Conservation (phyloP, 2,888 invertebrate species). For the Opisthograptis luteolata region DNA sequence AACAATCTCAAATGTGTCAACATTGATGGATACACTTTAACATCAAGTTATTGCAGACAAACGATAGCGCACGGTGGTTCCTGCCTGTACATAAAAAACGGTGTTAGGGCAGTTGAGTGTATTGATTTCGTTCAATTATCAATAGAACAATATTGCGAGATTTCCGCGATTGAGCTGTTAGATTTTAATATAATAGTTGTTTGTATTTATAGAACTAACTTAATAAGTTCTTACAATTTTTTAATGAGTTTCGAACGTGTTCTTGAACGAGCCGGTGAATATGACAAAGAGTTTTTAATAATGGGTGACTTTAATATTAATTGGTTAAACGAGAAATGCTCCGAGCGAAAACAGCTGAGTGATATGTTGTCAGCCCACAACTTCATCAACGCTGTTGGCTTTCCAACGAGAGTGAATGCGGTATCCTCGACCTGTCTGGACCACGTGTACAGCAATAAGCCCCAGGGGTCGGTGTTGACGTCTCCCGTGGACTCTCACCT, state of each 20-base stretch:
- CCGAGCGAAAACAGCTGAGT: not conserved
- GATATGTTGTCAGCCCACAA: conserved; percentile 2
- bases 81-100: conserved; percentile 6
- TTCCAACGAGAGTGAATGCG: conserved; percentile 2
- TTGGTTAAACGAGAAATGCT: not conserved
- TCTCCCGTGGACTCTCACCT: not conserved
- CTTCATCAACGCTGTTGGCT: not conserved
- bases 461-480: not conserved
- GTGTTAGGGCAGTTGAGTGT: conserved; percentile 4
- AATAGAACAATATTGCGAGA: conserved; percentile 11
- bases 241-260: not conserved
- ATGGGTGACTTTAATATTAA: conserved; percentile 1
- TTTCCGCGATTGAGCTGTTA: conserved; percentile 12
- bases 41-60: conserved; percentile 8
- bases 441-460: not conserved
- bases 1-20: conserved; percentile 5
- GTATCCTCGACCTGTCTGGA: conserved; percentile 1
- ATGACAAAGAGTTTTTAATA: not conserved
- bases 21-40: conserved; percentile 5
- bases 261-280: not conserved
- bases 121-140: not conserved
- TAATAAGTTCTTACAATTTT: not conserved
- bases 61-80: conserved; percentile 9
- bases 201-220: conserved; percentile 13
- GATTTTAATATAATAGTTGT: conserved; percentile 7